Base-by-base conservation (phyloP, 2,888 invertebrate genomes). In the Luperina nickerlii region DNA sequence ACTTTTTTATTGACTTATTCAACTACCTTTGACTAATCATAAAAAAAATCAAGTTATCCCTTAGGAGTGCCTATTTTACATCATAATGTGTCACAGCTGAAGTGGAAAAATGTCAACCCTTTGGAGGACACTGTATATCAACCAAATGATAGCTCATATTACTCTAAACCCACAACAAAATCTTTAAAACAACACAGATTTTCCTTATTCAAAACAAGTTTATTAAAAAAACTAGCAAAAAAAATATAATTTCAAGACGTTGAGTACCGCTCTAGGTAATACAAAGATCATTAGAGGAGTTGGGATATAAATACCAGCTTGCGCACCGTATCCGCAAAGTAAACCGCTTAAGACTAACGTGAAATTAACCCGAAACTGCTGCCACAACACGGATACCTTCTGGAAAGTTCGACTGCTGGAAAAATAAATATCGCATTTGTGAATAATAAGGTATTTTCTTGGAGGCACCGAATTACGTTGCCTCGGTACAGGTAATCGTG, bases 361-460 rank as follows among this genome's bases (percentile, higher is more conserved):
- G 92, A 94, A 94, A 94, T 95, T 95, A 94, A 94, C 92, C 92
- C 92, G 76, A 88, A 93, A 93, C 92, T 92, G 92, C 91, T 92
- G 89, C 86, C 90, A 88, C 89, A 90, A 87, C 88, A 84, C 81
- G 87, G 89, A 91, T 89, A 91, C 90, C 88, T 90, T 87, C 81
- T 74, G 78, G 85, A 89, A 90, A 88, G 75, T 91, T 90, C 79
- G 76, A 84, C 80, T 85, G 69, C 71, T 74, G 74, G 80, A 84
- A 83, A 85, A 86, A 88, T 88, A 88, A 88, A 89, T 88, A 88
- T 85, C 84, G 79, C 83, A 87, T 89, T 87, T 89, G 86, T 86
- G 87, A 85, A 89, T 88, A 87, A 89, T 88, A 88, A 86, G 54
- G 54, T 70, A 78, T 84, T 86, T 79, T 76, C 65, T 79, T 68